phyloP scores from a whole-genome alignment of 2,113 vertebrate species.

The Copsychus sechellarum region DNA sequence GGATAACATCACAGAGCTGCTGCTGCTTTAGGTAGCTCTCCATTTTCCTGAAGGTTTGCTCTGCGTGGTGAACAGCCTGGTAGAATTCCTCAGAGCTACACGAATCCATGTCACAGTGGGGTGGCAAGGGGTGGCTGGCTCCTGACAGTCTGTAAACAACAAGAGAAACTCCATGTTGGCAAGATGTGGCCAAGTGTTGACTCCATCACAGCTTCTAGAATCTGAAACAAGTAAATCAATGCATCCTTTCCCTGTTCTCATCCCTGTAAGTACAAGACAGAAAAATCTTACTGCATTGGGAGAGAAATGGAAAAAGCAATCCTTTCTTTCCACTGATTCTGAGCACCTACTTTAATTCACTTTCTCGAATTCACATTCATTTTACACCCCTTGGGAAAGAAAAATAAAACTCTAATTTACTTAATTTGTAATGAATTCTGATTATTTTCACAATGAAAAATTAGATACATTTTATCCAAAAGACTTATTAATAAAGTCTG shows the following conservation, averaged over 20 bases:
- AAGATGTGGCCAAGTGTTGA: neutral
- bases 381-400: neutral
- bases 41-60: conserved; percentile 83
- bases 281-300: neutral
- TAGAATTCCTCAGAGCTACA: conserved; percentile 81
- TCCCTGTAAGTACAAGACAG: neutral
- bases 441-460: neutral
- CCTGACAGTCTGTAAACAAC: conserved; percentile 65
- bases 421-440: neutral
- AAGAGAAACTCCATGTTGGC: neutral
- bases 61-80: conserved; percentile 79
- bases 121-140: conserved; percentile 61
- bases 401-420: neutral
- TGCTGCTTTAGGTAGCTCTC: conserved; percentile 82
- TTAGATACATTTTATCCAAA: neutral
- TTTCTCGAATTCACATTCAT: neutral
- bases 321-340: neutral
- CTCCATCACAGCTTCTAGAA: neutral
- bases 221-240: neutral
- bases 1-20: conserved; percentile 81
- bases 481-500: neutral
- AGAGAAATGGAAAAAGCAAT: neutral
- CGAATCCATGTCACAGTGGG: conserved; percentile 73
- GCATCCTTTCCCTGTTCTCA: neutral
- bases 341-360: neutral